Base-by-base conservation (phyloP, 2,797 vertebrate genomes). In the Numenius phaeopus region DNA sequence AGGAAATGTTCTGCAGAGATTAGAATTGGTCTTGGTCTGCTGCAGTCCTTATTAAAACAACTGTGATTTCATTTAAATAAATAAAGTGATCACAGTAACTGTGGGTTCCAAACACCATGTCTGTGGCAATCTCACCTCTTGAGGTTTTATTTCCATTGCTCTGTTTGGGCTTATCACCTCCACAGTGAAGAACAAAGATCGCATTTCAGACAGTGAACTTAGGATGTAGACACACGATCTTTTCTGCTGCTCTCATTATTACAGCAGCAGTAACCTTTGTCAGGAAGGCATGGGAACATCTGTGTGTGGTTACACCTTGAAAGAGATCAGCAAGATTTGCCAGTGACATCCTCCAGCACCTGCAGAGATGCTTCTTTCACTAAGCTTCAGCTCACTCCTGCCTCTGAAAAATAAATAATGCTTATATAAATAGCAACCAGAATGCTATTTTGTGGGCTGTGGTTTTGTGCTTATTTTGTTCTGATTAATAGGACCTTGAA, bases 401-500 rank as follows among this genome's bases (percentile, higher is more conserved):
- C 44, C 22, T 46, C 59, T 91, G 83, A 81, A 94, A 90, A 91
- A 90, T 30, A 93, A 90, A 71, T 71, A 71, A 70, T 14, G 2
- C 4, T 70, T 26, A 64, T 39, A 55, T 59, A 91, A 95, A 71
- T 91, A 90, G 47, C 29, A 87, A 72, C 37, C 18, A 73, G 37
- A 89, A 65, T 58, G 2, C 37, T 52, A 64, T 59, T 87, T 49
- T 52, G 29, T 58, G 23, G 27, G 15, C 10, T 47, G 18, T 26
- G 58, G 1, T 62, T 95, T 92, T 70, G 75, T 69, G n/a, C 9
- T 69, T 75, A 21, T 32, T 18, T 79, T 57, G 49, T 69, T 93
- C 76, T 75, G 21, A 67, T 89, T 87, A 90, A 87, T n/a, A 67
- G 17, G 49, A 86, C 61, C 71, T 79, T 91, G 77, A 88, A 84